A percentile compares a stretch with the other conserved stretches of the same genome.
Evolutionary conservation across 2,113 vertebrate species (phyloP).

Genomic region (Osmerus eperlanus): DNA sequence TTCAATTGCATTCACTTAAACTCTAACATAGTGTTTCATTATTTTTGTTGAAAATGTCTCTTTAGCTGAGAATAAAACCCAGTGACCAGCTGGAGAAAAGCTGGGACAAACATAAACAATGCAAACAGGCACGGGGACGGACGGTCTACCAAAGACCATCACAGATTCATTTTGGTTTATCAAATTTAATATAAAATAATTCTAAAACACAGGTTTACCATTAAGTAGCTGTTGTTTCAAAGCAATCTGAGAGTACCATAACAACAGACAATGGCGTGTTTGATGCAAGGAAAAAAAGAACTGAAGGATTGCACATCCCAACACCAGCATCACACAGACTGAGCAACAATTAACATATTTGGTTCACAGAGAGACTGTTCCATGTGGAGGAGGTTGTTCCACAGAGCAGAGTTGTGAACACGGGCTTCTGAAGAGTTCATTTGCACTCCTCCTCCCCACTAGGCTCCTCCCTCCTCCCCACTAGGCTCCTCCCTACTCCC

Average conservation of each 20-base stretch:
- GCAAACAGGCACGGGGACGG: neutral
- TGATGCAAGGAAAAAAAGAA: slow-evolving; percentile 25
- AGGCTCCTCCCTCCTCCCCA: no score
- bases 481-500: no score
- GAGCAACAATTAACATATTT: slow-evolving; percentile 1
- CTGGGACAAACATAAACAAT: neutral
- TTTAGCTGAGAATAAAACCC: neutral
- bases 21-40: no score
- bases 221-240: no score
- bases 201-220: neutral
- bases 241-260: no score
- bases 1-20: no score
- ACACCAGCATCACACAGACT: slow-evolving; percentile 25
- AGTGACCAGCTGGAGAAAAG: neutral
- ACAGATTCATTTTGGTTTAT: neutral
- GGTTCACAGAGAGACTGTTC: neutral
- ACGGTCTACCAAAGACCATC: neutral
- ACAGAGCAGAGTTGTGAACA: slow-evolving; percentile 4
- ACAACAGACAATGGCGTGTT: no score
- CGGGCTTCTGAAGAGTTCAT: neutral
- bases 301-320: slow-evolving; percentile 51
- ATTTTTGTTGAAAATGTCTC: no score
- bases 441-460: neutral
- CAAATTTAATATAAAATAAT: neutral
- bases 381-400: no score